These are phyloP conservation scores for Tachina fera DNA, from an alignment of 2,888 invertebrate species.

Conservation along the genomic window DNA sequence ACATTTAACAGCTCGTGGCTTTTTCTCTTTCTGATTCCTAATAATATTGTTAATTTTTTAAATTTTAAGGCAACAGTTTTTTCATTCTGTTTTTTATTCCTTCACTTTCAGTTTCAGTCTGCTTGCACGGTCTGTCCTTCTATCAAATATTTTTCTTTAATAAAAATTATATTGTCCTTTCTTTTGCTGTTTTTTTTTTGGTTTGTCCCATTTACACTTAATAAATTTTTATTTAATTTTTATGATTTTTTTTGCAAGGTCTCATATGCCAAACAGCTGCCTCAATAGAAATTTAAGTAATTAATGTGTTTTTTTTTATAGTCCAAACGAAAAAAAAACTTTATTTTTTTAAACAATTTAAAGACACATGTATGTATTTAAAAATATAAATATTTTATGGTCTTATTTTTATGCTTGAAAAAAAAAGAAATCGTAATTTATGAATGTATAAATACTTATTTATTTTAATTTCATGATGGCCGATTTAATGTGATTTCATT, in stretches of 20 bases:
- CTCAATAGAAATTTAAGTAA: background rate
- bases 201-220: background rate
- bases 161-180: background rate
- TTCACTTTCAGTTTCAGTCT: too few species aligned
- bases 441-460: background rate
- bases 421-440: too few species aligned
- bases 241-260: background rate
- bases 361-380: constrained; percentile 20
- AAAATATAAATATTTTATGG: background rate
- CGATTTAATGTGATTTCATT: constrained; percentile 15
- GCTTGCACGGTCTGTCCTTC: too few species aligned
- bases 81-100: too few species aligned
- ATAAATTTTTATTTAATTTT: background rate
- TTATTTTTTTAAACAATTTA: constrained; percentile 17
- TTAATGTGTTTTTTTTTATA: constrained; percentile 36
- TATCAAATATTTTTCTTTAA: background rate
- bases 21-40: too few species aligned
- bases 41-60: too few species aligned
- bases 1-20: too few species aligned
- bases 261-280: background rate
- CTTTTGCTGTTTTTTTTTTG: too few species aligned
- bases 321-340: background rate
- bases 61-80: too few species aligned
- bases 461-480: background rate
- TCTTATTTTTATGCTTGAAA: constrained; percentile 1